Evolutionary conservation across 2,113 vertebrate species (phyloP), one percentile per base, ranked within the genome.

Genomic region (Lynx canadensis): DNA sequence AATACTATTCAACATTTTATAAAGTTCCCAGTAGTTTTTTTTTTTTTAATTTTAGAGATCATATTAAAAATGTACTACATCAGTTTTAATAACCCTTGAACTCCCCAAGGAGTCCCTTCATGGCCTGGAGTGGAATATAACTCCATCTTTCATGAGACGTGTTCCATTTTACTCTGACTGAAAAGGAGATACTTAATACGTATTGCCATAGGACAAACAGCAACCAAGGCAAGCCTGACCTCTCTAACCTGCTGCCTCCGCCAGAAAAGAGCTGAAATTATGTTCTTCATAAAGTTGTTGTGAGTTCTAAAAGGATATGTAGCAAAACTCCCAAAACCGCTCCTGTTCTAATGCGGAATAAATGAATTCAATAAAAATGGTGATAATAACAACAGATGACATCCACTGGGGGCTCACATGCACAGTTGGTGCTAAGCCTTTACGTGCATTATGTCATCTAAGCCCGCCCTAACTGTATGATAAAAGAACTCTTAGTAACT

Each of bases 11-110:
- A 94, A 60, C 69, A 66, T 84, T 86, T 91, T 90, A 80, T 73
- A 83, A 97, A 90, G 21, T 76, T 96, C 31, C 55, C 7, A 3
- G 7, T 93, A 80, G 45, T 66, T 86, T 83, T 97, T 60, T 83
- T n/a, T 66, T 86, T 83, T 97, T 52, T 74, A 85, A 96, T 89
- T 96, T 95, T 73, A 92, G 80, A 84, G 88, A 90, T 79, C 6
- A 50, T 52, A 55, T 50, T 60, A 84, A 95, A 93, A 87, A 81
- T 94, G 50, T 71, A 27, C 23, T 74, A 80, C 76, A 87, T 96
- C 57, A 4, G 41, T 78, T 95, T 85, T 90, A 79, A 92, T 81
- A 92, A 86, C 55, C 69, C 29, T 60, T 84, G 57, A 97, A 85
- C 92, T 84, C 80, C 90, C 48, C 57, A 57, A 38, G 79, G 68